Conservation (phyloP, 1,140 invertebrate genomes). For the Drosophila triauraria region DNA sequence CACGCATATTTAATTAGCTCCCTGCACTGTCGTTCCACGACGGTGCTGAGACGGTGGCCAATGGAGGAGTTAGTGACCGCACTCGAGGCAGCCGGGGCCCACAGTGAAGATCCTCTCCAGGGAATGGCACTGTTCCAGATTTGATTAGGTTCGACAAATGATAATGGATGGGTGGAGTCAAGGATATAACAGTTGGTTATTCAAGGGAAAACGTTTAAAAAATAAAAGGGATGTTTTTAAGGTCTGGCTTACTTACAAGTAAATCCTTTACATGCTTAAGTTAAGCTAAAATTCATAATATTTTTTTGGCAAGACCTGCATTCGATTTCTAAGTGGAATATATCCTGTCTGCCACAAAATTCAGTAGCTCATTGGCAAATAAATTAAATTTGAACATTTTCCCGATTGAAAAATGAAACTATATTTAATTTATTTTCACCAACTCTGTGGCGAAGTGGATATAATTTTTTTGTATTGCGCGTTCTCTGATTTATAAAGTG, state of each 20-base stretch:
- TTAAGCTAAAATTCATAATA: not conserved
- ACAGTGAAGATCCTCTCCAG: constrained; percentile 36
- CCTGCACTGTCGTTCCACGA: constrained; percentile 45
- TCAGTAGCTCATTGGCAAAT: not conserved
- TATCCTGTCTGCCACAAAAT: too few species aligned
- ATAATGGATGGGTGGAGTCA: constrained; percentile 18
- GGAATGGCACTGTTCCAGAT: constrained; percentile 25
- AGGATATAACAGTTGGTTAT: not conserved
- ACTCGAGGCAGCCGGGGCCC: constrained; percentile 20
- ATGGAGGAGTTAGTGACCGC: constrained; percentile 38
- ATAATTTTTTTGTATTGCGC: too few species aligned
- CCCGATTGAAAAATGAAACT: not conserved
- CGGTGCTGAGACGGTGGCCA: not conserved
- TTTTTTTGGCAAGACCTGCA: too few species aligned
- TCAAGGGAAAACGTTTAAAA: too few species aligned
- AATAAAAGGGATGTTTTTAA: too few species aligned
- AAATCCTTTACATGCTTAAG: too few species aligned
- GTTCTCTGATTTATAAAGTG: not conserved
- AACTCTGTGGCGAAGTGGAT: not conserved
- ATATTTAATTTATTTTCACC: not conserved
- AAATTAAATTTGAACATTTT: not conserved
- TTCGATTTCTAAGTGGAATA: too few species aligned
- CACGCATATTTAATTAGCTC: constrained; percentile 73
- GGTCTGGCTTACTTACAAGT: too few species aligned
- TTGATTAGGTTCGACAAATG: constrained; percentile 44